Conservation (phyloP, 2,888 invertebrate genomes). For the Ametastegia equiseti region DNA sequence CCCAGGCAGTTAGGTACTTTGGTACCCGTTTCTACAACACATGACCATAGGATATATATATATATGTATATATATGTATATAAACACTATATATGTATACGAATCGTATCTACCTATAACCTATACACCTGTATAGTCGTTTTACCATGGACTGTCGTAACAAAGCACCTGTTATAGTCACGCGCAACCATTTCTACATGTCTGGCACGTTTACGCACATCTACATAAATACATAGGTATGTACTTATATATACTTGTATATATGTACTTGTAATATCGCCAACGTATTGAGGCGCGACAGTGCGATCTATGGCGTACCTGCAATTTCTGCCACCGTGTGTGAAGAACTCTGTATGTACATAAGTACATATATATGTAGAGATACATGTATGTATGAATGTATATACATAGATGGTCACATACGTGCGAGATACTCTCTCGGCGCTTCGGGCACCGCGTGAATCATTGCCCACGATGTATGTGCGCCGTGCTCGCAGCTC, state of each 20-base stretch:
- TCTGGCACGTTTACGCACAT: background rate
- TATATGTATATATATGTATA: background rate
- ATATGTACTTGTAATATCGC: background rate
- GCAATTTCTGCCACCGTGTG: background rate
- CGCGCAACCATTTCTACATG: constrained; percentile 24
- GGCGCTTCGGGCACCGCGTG: constrained; percentile 34
- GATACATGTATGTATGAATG: background rate
- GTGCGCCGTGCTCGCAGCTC: background rate
- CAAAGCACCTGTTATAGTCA: constrained; percentile 41
- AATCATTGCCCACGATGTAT: constrained; percentile 21
- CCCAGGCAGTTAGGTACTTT: too few relatives aligned
- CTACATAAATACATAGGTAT: background rate
- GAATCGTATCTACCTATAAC: background rate
- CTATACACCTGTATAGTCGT: constrained; percentile 7
- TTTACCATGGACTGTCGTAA: constrained; percentile 39
- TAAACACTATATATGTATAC: too few relatives aligned
- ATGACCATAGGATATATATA: too few relatives aligned
- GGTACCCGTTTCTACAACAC: too few relatives aligned
- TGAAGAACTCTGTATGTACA: background rate
- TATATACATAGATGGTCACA: too few relatives aligned
- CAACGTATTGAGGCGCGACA: background rate
- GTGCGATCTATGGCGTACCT: constrained; percentile 7
- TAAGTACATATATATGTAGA: background rate
- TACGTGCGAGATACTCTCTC: constrained; percentile 5
- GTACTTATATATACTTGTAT: background rate